A percentile compares a stretch with the other conserved stretches of the same genome.
These are phyloP conservation scores for Sisyra nigra DNA, from an alignment of 2,888 invertebrate genomes.

Conservation along the genomic window DNA sequence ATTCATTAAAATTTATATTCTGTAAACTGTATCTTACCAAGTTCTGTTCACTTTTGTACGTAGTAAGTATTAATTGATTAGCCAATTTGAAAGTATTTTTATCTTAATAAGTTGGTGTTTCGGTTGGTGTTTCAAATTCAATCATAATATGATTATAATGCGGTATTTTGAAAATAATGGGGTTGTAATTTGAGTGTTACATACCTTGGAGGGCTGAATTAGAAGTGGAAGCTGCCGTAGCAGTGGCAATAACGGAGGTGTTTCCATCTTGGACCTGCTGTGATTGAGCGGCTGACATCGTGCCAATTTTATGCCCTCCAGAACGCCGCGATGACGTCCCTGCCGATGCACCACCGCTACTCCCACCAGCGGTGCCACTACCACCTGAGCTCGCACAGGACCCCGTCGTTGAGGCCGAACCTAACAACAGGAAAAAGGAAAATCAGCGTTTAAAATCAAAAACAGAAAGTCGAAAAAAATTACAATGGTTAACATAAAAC, in stretches of 20 bases:
- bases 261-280: constrained; percentile 14
- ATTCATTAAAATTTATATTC: no score
- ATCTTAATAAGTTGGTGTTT: no score
- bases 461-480: background rate
- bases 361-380: constrained; percentile 28
- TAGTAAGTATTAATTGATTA: no score
- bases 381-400: constrained; percentile 44
- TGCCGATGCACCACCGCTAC: constrained; percentile 12
- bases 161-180: no score
- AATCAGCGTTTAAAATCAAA: constrained; percentile 13
- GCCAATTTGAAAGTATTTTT: no score
- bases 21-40: no score
- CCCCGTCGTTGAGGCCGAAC: constrained; percentile 33
- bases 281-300: constrained; percentile 18
- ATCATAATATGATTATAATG: no score
- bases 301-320: constrained; percentile 24
- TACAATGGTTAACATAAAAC: background rate
- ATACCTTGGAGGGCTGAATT: constrained; percentile 3
- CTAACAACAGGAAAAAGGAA: no score
- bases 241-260: constrained; percentile 4
- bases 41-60: no score
- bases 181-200: background rate
- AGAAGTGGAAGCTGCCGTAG: background rate
- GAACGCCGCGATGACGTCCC: constrained; percentile 21
- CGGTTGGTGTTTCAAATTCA: no score